Evolutionary conservation across 2,797 vertebrate genomes (phyloP).

Genomic region (Aselliscus stoliczkanus): DNA sequence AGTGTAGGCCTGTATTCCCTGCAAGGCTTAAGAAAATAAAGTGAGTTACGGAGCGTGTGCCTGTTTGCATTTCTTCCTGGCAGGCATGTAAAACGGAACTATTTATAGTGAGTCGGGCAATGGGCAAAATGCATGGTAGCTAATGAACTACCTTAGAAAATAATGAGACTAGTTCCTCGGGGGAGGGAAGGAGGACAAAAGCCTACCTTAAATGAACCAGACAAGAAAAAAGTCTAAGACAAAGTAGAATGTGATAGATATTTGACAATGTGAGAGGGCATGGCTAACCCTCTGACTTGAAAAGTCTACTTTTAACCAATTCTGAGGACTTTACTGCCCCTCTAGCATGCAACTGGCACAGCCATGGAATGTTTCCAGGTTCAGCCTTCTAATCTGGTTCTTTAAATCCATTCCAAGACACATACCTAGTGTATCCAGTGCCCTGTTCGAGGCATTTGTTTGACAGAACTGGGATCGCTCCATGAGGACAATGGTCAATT

Average conservation of each 20-base stretch:
- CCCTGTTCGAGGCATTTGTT: background rate
- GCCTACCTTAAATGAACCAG: slow-evolving; percentile 34
- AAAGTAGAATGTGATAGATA: background rate
- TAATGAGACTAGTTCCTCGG: slow-evolving; percentile 5
- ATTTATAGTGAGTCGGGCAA: slow-evolving; percentile 65
- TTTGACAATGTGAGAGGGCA: background rate
- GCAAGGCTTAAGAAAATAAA: slow-evolving; percentile 4
- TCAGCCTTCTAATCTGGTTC: background rate
- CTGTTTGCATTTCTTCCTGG: slow-evolving; percentile 66
- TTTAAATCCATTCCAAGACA: background rate
- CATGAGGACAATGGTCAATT: background rate
- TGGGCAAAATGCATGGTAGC: slow-evolving; percentile 47
- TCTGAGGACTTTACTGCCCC: background rate
- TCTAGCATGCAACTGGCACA: background rate
- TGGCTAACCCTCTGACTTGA: background rate
- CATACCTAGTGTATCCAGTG: background rate
- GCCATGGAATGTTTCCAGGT: background rate
- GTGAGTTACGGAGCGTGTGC: background rate
- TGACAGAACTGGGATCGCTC: background rate
- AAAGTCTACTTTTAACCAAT: background rate
- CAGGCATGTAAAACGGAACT: slow-evolving; percentile 57
- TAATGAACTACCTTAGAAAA: slow-evolving; percentile 48
- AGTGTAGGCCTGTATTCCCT: slow-evolving; percentile 22
- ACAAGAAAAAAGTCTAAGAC: background rate
- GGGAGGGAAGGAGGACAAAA: background rate